These are phyloP conservation scores for Stenichneumon culpator DNA, from an alignment of 2,888 invertebrate genomes.

Conservation along the genomic window DNA sequence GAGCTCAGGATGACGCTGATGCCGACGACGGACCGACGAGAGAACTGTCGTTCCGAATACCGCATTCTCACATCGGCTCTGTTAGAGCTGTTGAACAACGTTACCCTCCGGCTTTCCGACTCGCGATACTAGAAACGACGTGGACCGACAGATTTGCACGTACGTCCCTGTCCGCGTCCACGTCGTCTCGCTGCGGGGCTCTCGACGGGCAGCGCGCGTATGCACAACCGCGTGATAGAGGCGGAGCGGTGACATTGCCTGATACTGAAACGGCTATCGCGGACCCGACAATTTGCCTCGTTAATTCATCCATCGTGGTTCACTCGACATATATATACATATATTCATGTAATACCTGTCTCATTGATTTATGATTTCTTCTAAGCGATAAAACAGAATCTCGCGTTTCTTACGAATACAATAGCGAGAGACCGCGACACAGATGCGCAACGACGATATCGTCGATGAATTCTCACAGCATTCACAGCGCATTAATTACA, in stretches of 20 bases:
- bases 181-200: not conserved
- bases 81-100: constrained; percentile 47
- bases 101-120: constrained; percentile 45
- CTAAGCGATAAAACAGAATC: constrained; percentile 39
- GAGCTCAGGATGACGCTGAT: constrained; percentile 20
- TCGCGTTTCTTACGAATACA: constrained; percentile 47
- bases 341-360: constrained; percentile 33
- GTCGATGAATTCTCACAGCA: constrained; percentile 40
- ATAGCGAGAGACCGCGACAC: not conserved
- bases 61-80: constrained; percentile 35
- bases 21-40: constrained; percentile 63
- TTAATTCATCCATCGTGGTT: constrained; percentile 35
- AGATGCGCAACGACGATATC: not conserved
- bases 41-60: constrained; percentile 74
- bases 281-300: constrained; percentile 31
- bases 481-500: not conserved
- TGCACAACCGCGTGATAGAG: not conserved
- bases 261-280: constrained; percentile 9
- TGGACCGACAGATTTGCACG: constrained; percentile 31
- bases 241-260: constrained; percentile 4
- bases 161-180: not conserved
- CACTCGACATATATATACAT: constrained; percentile 13
- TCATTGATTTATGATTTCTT: constrained; percentile 29
- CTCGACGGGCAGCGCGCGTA: not conserved
- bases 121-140: constrained; percentile 31